Evolutionary conservation across 1,140 invertebrate genomes (phyloP).

Genomic region (Eubasilissa regina): DNA sequence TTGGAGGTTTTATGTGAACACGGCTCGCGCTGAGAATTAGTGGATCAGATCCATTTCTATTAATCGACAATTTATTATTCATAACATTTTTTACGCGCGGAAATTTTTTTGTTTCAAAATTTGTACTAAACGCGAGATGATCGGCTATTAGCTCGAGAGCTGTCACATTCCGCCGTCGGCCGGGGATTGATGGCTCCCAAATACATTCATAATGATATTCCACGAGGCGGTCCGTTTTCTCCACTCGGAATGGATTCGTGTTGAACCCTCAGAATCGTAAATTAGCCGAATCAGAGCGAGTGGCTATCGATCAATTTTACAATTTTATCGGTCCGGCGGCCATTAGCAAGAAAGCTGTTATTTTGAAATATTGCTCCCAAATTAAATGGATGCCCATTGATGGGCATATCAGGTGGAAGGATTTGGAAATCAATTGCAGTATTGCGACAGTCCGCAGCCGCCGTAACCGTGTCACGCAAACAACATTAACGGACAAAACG

Average conservation of each 20-base stretch:
- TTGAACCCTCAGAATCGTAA: constrained; percentile 2
- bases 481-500: too few species aligned
- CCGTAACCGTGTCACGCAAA: too few species aligned
- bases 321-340: constrained; percentile 20
- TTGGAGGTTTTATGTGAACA: too few species aligned
- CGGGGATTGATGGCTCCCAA: constrained; percentile 1
- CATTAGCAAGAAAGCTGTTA: constrained; percentile 41
- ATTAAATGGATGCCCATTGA: constrained; percentile 24
- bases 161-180: constrained; percentile 10
- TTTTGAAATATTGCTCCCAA: constrained; percentile 34
- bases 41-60: background rate
- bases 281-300: constrained; percentile 28
- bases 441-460: constrained; percentile 1
- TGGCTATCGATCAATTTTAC: constrained; percentile 34
- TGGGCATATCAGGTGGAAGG: background rate
- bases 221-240: background rate
- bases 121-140: constrained; percentile 34
- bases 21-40: too few species aligned
- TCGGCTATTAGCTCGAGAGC: constrained; percentile 39
- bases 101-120: constrained; percentile 12
- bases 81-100: background rate
- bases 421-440: background rate
- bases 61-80: constrained; percentile 23
- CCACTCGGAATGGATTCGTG: background rate
- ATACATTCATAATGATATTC: constrained; percentile 31